These are phyloP conservation scores for Dicrurus megarhynchus DNA, from an alignment of 2,113 vertebrate species.

Conservation along the genomic window DNA sequence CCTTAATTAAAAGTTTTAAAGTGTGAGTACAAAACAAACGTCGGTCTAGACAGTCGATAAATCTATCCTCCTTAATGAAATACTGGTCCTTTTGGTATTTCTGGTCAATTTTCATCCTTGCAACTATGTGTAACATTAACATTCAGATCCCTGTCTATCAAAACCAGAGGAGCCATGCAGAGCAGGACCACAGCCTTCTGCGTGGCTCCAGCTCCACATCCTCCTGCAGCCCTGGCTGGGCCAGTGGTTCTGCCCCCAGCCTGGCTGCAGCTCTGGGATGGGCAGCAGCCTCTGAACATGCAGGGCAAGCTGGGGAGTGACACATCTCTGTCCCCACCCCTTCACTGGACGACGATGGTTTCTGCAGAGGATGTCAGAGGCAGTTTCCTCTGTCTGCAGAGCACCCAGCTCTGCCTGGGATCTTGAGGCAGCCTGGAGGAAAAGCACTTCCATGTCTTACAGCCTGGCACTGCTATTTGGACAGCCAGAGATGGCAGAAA, in stretches of 20 bases:
- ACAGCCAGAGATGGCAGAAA: neutral
- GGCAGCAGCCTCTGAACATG: neutral
- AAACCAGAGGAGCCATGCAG: rapidly evolving
- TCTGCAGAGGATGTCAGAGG: neutral
- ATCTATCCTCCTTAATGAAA: neutral
- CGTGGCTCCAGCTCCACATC: rapidly evolving
- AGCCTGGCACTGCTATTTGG: neutral
- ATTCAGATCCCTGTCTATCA: neutral
- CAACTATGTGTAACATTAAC: neutral
- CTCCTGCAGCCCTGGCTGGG: neutral
- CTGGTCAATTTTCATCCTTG: neutral
- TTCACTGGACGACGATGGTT: neutral
- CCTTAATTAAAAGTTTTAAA: conserved; percentile 31
- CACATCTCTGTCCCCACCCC: neutral
- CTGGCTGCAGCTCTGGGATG: neutral
- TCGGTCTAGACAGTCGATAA: neutral
- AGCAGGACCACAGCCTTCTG: neutral
- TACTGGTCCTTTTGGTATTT: neutral
- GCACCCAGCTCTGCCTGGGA: neutral
- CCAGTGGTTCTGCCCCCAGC: neutral
- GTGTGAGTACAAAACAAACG: conserved; percentile 9
- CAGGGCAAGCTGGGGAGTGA: rapidly evolving
- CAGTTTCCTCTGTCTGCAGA: neutral
- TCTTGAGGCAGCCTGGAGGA: neutral
- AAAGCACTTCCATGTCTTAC: neutral